A percentile compares a stretch with the other conserved stretches of the same genome.
phyloP scores from a whole-genome alignment of 2,113 vertebrate genomes.

The Halcyon malimbica region DNA sequence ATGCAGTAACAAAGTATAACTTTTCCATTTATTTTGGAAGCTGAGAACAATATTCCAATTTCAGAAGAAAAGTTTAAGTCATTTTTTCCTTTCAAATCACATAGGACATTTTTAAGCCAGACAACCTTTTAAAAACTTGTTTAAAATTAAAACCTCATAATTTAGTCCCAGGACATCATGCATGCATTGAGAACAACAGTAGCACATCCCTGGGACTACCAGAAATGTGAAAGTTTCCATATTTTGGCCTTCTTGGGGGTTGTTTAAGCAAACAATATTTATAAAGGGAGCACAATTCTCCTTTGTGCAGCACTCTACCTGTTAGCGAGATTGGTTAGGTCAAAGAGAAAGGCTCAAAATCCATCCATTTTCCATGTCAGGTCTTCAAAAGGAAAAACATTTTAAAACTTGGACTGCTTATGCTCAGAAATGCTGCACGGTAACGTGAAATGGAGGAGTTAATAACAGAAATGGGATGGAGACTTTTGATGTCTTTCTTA shows the following conservation, averaged over 20 bases:
- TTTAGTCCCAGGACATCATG: background rate
- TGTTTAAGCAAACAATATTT: background rate
- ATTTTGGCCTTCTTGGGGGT: background rate
- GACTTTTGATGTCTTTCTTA: conserved; percentile 55
- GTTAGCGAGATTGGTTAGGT: background rate
- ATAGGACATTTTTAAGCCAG: background rate
- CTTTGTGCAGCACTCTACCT: conserved; percentile 24
- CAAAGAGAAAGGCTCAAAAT: background rate
- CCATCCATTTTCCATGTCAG: background rate
- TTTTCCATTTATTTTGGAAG: conserved; percentile 15
- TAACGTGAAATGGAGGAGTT: conserved; percentile 26
- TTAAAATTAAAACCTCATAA: background rate
- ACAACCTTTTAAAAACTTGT: background rate
- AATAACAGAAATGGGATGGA: conserved; percentile 16
- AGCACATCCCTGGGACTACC: background rate
- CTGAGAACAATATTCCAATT: background rate
- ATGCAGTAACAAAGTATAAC: background rate
- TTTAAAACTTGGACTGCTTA: background rate
- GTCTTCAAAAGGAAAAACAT: background rate
- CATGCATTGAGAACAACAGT: background rate
- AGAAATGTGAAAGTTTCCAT: background rate
- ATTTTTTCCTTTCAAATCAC: conserved; percentile 25
- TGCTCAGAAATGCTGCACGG: background rate
- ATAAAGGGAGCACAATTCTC: background rate
- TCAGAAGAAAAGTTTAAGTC: background rate